Evolutionary conservation across 2,888 invertebrate genomes (phyloP), one percentile per base, ranked within the genome.

Genomic region (Tinea trinotella): DNA sequence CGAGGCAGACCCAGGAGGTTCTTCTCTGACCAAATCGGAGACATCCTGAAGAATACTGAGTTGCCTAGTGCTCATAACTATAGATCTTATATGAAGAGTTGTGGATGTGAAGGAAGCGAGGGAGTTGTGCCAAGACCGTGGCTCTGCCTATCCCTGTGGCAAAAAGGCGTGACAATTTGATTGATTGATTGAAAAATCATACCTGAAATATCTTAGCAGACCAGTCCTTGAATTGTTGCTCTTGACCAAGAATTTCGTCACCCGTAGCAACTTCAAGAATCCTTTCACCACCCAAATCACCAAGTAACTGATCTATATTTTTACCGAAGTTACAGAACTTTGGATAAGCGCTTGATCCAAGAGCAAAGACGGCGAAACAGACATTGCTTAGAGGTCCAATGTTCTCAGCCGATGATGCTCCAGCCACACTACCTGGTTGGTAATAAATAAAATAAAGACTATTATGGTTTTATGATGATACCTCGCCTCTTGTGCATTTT

Each of bases 311-410:
- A 72, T 98, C 97, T 54, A 98, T 91, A 64, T 94, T 96, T 68
- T 94, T 93, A 0, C 96, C 97, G 66, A 97, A 98, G 24, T 96
- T 94, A 73, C 97, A 96, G 71, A 97, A 98, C 73, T 97, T 97
- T 0, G 98, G 98, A 74, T 98, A 98, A 0, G 97, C 97, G 61
- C 96, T 96, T 1, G 97, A 97, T 4, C 98, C 98, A 48, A 98
- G 80, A 0, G 93, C 97, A 69, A 98, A 98, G 6, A 98, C 97
- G 0, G 97, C 96, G 68, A 93, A 98, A 68, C 94, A 91, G 52
- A 97, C 94, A 66, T 97, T 97, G 66, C 95, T 94, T 2, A 97
- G 83, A 1, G 96, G 94, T 3, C 95, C 96, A 66, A 96, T 93
- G 59, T 91, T 92, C 66, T 95, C 95, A 62, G 93, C 91, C 9